Conservation (phyloP, 23 tunicate species). For the Botrylloides violaceus region DNA sequence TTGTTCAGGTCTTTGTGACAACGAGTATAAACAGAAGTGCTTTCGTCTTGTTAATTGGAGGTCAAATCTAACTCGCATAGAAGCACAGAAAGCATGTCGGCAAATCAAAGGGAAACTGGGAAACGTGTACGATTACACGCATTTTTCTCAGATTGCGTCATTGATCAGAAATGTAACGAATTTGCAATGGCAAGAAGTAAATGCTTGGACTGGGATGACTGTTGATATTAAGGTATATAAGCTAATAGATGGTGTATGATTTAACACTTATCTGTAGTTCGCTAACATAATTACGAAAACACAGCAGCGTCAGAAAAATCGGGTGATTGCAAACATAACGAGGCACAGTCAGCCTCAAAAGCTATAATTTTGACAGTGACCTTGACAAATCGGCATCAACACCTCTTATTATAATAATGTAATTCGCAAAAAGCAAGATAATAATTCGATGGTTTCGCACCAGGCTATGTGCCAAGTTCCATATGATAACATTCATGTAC, state of each 20-base stretch:
- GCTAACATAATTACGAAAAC: too few species aligned
- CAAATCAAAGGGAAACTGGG: slow-evolving; percentile 5
- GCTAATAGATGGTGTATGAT: background rate
- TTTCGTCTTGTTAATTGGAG: background rate
- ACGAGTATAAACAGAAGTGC: background rate
- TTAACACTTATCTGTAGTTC: background rate
- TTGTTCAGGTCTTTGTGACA: background rate
- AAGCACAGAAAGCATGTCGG: slow-evolving; percentile 1
- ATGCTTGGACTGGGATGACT: slow-evolving; percentile 21
- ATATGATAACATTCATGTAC: too few species aligned
- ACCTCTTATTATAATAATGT: too few species aligned
- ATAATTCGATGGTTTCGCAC: too few species aligned
- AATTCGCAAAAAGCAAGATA: too few species aligned
- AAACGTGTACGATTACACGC: background rate
- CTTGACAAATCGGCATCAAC: too few species aligned
- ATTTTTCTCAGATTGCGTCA: background rate
- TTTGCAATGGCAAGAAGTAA: background rate
- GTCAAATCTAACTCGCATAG: slow-evolving; percentile 1
- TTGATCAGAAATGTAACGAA: background rate
- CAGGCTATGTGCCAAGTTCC: too few species aligned
- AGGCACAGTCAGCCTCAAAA: too few species aligned
- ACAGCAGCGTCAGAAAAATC: too few species aligned
- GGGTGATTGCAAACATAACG: too few species aligned
- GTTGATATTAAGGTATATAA: slow-evolving; percentile 4
- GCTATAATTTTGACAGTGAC: too few species aligned